Base-by-base conservation (phyloP, 2,113 vertebrate genomes). In the Takifugu bimaculatus region DNA sequence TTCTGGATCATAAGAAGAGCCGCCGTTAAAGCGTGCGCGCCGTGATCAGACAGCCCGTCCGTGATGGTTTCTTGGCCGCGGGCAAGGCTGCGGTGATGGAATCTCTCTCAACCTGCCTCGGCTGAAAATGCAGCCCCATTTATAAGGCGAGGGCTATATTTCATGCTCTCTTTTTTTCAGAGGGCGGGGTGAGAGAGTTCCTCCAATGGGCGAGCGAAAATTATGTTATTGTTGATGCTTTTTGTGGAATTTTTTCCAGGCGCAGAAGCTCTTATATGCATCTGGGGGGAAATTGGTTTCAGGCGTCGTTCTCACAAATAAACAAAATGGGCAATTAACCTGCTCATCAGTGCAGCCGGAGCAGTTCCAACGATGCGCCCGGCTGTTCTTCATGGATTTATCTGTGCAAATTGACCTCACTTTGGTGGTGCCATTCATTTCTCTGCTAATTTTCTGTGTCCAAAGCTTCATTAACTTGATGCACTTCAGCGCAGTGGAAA, bases 281-380 rank as follows among this genome's bases (percentile, higher is more conserved):
- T 32, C 13, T 50, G 59, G 59, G 68, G 72, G 68, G 57, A 67
- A 78, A 84, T 71, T 84, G 77, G 78, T 82, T 85, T 85, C 74
- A 76, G 83, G 68, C 67, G 57, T 85, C 63, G 82, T 85, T 74
- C 80, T 82, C 82, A 83, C 69, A 87, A 39, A 86, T 83, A 83
- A 86, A 87, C 82, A 87, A 80, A 84, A 85, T 78, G 82, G 85
- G 63, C 69, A 87, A 89, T 90, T 88, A 89, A 87, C 85, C 84
- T 75, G 85, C 78, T 81, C 80, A 78, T 77, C 80, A 58, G 84
- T 60, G 84, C 82, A 67, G 61, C 74, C 75, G 27, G 76, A 75
- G 77, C 56, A 14, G 56, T 64, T 75, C 65, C 77, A 69, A 65
- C 63, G 62, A 79, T 72, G 76, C 80, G 69, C 81, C 71, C 70